phyloP scores from a whole-genome alignment of 2,797 vertebrate genomes.

The Dipus sagitta region DNA sequence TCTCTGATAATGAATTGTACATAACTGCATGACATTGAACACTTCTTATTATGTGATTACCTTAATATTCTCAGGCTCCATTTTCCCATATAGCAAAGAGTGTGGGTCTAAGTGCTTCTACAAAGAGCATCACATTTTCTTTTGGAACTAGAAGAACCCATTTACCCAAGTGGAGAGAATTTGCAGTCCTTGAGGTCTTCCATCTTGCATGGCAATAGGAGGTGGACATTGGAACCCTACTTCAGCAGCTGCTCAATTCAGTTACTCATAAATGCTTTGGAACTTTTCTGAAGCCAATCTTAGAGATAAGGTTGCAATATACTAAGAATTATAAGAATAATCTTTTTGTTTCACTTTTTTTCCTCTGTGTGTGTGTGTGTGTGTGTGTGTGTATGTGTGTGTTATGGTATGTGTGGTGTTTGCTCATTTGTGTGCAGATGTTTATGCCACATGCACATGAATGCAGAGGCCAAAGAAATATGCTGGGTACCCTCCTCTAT shows the following conservation, averaged over 20 bases:
- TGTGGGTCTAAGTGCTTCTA: background rate
- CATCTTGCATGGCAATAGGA: background rate
- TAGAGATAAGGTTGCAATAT: background rate
- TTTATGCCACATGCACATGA: too few relatives aligned
- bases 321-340: conserved; percentile 38
- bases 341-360: background rate
- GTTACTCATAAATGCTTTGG: background rate
- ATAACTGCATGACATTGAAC: background rate
- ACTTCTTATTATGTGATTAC: background rate
- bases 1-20: background rate
- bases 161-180: background rate
- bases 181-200: background rate
- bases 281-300: background rate
- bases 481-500: too few relatives aligned
- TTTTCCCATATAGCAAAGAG: background rate
- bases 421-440: too few relatives aligned
- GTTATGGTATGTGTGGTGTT: too few relatives aligned
- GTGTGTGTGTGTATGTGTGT: too few relatives aligned
- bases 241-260: background rate
- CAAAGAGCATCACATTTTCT: background rate
- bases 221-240: accelerated
- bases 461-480: too few relatives aligned
- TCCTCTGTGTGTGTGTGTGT: too few relatives aligned
- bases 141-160: background rate
- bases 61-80: background rate